Conservation (phyloP, 2,797 vertebrate species). For the Oceanodroma leucorhoa region DNA sequence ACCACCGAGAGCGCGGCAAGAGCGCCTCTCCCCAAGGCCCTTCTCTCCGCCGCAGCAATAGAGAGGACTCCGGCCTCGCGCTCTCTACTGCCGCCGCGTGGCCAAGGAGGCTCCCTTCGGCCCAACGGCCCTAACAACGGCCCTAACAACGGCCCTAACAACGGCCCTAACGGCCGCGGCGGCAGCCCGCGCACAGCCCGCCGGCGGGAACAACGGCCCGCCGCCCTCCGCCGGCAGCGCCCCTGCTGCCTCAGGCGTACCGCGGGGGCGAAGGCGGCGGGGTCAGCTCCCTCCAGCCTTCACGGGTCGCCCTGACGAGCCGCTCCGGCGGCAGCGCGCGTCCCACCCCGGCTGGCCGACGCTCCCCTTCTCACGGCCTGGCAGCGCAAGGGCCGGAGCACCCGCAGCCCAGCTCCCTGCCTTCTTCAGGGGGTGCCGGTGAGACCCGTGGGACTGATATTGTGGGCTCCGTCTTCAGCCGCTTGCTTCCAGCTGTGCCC, state of each 20-base stretch:
- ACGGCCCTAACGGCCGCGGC: background rate
- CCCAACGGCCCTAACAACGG: background rate
- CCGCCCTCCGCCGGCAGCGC: background rate
- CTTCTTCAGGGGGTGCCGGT: background rate
- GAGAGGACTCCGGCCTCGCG: background rate
- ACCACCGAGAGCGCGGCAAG: background rate
- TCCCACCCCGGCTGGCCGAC: background rate
- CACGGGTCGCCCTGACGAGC: too few relatives aligned
- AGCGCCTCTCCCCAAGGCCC: background rate
- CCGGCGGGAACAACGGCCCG: background rate
- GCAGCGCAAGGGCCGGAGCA: background rate
- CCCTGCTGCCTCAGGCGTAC: background rate
- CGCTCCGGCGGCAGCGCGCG: background rate
- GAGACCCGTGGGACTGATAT: background rate
- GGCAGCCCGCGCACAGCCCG: background rate
- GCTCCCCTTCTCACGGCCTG: too few relatives aligned
- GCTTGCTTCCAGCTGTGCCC: too few relatives aligned
- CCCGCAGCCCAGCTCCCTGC: background rate
- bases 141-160: fast-evolving
- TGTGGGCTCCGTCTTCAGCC: background rate
- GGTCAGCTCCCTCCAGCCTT: too few relatives aligned
- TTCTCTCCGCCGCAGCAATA: background rate
- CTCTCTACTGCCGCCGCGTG: background rate
- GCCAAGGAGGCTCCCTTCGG: background rate
- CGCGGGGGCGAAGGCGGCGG: background rate